Percentiles rank a stretch among this genome's conserved stretches.
phyloP scores from a whole-genome alignment of 1,140 invertebrate species.

The Papilio xuthus region DNA sequence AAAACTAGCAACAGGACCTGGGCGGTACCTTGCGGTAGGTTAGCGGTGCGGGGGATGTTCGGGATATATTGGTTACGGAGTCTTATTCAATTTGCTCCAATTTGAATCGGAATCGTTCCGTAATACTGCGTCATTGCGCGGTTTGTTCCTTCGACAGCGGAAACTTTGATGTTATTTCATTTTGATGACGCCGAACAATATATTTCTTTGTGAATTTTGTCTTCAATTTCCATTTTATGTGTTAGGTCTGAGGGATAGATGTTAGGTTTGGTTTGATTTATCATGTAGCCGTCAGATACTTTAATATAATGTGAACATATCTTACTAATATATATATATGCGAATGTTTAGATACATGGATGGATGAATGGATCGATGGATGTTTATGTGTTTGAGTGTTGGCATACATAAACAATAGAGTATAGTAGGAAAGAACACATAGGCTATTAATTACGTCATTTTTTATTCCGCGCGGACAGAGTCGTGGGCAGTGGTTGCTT shows the following conservation, averaged over 20 bases:
- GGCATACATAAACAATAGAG: too few species aligned
- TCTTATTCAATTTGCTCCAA: constrained; percentile 22
- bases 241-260: neutral
- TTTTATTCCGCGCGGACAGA: too few species aligned
- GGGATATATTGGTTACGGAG: constrained; percentile 25
- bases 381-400: too few species aligned
- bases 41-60: neutral
- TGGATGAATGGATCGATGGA: too few species aligned
- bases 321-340: too few species aligned
- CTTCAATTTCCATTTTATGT: neutral
- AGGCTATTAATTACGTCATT: too few species aligned
- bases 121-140: constrained; percentile 9
- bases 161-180: constrained; percentile 16
- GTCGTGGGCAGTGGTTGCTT: too few species aligned
- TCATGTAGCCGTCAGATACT: neutral
- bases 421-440: too few species aligned
- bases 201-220: neutral
- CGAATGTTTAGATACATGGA: too few species aligned
- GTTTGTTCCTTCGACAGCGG: constrained; percentile 12
- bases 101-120: constrained; percentile 21
- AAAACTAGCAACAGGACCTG: neutral
- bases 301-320: too few species aligned
- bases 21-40: neutral
- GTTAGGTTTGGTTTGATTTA: neutral
- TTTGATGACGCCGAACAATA: constrained; percentile 7